phyloP scores from a whole-genome alignment of 2,888 invertebrate species.

The Mimachlamys varia region DNA sequence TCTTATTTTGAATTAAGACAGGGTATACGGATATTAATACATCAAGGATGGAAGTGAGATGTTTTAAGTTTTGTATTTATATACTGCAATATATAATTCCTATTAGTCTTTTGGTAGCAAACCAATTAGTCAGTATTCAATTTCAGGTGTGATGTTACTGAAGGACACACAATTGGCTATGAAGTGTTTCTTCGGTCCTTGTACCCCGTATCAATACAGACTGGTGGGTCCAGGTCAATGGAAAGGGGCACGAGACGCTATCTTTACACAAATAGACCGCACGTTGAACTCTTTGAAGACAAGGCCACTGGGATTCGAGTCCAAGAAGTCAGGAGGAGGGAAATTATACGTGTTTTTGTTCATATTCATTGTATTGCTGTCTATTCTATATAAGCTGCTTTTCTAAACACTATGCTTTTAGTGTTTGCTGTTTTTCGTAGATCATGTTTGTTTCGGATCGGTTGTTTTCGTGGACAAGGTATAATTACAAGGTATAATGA shows the following conservation, averaged over 20 bases:
- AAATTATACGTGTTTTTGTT: background rate
- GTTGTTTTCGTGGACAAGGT: too few relatives aligned
- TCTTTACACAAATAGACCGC: conserved; percentile 77
- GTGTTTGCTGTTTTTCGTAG: background rate
- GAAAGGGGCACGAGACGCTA: conserved; percentile 81
- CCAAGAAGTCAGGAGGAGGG: background rate
- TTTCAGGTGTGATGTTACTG: conserved; percentile 64
- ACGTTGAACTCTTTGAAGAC: background rate
- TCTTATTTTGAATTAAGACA: too few relatives aligned
- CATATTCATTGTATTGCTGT: background rate
- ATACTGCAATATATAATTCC: too few relatives aligned
- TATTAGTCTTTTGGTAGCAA: too few relatives aligned
- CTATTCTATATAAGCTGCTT: background rate
- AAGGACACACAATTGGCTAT: conserved; percentile 72
- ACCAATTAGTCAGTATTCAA: too few relatives aligned
- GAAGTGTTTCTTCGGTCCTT: conserved; percentile 75
- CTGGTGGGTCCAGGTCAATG: conserved; percentile 81
- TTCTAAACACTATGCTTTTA: background rate
- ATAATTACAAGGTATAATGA: too few relatives aligned
- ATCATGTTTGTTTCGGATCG: too few relatives aligned
- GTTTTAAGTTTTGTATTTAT: too few relatives aligned
- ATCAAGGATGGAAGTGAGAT: too few relatives aligned
- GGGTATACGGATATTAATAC: too few relatives aligned
- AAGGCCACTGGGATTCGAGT: background rate
- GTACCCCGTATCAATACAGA: conserved; percentile 80